Evolutionary conservation across 2,888 invertebrate species (phyloP).

Genomic region (Petrophora chlorosata): DNA sequence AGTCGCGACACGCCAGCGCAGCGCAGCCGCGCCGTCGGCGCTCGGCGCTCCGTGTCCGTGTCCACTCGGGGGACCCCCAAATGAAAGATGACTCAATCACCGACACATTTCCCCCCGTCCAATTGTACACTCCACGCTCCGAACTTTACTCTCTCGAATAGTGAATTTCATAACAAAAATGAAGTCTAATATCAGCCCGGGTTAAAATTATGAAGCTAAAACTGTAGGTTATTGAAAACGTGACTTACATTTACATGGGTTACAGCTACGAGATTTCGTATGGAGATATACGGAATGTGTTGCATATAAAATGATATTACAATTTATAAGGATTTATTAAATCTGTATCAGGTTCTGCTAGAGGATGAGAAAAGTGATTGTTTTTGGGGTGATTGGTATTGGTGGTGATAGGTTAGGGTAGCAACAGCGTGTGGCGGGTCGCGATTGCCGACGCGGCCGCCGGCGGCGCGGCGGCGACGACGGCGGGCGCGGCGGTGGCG

Average conservation of each 20-base stretch:
- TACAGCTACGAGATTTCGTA: conserved; percentile 68
- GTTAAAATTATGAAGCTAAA: conserved; percentile 83
- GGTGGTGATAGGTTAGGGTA: conserved; percentile 34
- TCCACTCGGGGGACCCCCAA: conserved; percentile 22
- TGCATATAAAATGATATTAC: conserved; percentile 42
- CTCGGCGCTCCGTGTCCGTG: conserved; percentile 17
- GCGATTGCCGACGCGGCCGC: conserved; percentile 39
- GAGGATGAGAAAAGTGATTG: conserved; percentile 33
- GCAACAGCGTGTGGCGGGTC: conserved; percentile 36
- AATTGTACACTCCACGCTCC: conserved; percentile 25
- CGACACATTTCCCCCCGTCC: conserved; percentile 27
- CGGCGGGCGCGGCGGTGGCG: background rate
- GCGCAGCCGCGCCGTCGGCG: conserved; percentile 27
- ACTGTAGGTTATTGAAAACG: conserved; percentile 84
- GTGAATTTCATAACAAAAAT: conserved; percentile 78
- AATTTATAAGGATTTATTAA: conserved; percentile 41
- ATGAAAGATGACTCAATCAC: conserved; percentile 40
- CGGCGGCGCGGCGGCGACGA: background rate
- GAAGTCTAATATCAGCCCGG: conserved; percentile 78
- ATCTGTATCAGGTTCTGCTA: conserved; percentile 32
- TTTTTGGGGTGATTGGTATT: conserved; percentile 23
- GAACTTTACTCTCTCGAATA: conserved; percentile 32
- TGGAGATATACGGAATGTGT: conserved; percentile 50
- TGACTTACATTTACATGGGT: conserved; percentile 82
- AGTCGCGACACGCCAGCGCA: conserved; percentile 13